Evolutionary conservation across 92 coral and sea anemone genomes (phyloP).

Genomic region (Porites lobata): DNA sequence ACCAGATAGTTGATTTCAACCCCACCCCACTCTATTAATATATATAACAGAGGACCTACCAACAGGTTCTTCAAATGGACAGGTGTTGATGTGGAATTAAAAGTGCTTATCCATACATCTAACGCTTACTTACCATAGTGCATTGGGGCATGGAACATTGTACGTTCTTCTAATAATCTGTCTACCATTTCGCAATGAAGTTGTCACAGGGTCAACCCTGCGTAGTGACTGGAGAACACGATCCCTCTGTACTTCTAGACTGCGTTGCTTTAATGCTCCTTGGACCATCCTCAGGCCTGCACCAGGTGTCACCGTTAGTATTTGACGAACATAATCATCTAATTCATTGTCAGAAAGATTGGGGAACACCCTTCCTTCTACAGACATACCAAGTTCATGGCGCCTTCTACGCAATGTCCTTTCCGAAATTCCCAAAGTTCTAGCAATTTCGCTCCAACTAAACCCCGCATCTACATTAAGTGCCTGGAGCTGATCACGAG

Average conservation of each 20-base stretch:
- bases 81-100: too few relatives aligned
- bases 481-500: too few relatives aligned
- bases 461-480: too few relatives aligned
- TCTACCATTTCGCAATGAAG: slow-evolving; percentile 58
- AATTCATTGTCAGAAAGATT: slow-evolving; percentile 42
- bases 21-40: too few relatives aligned
- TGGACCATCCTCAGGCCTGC: slow-evolving; percentile 68
- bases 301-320: slow-evolving; percentile 25
- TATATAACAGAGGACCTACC: too few relatives aligned
- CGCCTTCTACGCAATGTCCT: too few relatives aligned
- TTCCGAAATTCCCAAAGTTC: too few relatives aligned
- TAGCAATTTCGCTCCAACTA: too few relatives aligned
- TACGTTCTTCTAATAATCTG: slow-evolving; percentile 63
- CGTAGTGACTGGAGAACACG: slow-evolving; percentile 61
- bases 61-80: too few relatives aligned
- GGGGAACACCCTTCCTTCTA: slow-evolving; percentile 60
- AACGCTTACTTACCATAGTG: slow-evolving; percentile 59
- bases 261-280: slow-evolving; percentile 51
- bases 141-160: slow-evolving; percentile 69
- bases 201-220: slow-evolving; percentile 69
- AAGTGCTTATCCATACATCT: too few relatives aligned
- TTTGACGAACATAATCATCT: slow-evolving; percentile 3
- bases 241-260: slow-evolving; percentile 51
- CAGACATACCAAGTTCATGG: too few relatives aligned
- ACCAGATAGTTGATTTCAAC: too few relatives aligned